Evolutionary conservation across 2,888 invertebrate genomes (phyloP).

Genomic region (Epinotia bilunana): DNA sequence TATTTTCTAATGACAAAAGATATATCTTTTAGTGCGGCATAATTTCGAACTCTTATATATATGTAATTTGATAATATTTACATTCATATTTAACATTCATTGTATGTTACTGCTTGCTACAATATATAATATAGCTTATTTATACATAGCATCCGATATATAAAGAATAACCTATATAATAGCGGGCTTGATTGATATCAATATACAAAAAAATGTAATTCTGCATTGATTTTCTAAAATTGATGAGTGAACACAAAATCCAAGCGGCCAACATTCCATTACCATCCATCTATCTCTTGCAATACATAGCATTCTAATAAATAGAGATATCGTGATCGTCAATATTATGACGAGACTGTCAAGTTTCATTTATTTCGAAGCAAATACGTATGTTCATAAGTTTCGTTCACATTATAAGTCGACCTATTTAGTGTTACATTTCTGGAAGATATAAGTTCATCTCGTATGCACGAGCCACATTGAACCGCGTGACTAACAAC

Average conservation of each 20-base stretch:
- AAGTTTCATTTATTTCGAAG: neutral
- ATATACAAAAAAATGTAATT: conserved; percentile 10
- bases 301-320: neutral
- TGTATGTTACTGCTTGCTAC: conserved; percentile 47
- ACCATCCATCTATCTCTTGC: neutral
- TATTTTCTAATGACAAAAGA: neutral
- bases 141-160: conserved; percentile 48
- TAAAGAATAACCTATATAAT: conserved; percentile 49
- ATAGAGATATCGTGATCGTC: neutral
- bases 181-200: conserved; percentile 20
- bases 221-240: conserved; percentile 13
- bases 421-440: too few relatives aligned
- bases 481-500: too few relatives aligned
- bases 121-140: conserved; percentile 45
- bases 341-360: neutral
- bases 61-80: conserved; percentile 51
- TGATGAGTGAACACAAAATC: too few relatives aligned
- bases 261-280: neutral
- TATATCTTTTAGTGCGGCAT: conserved; percentile 44
- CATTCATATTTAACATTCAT: conserved; percentile 49
- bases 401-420: too few relatives aligned
- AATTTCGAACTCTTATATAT: conserved; percentile 58
- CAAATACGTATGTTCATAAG: neutral
- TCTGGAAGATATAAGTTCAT: too few relatives aligned
- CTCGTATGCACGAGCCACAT: too few relatives aligned